phyloP scores from a whole-genome alignment of 2,797 vertebrate genomes.

The Siniperca scherzeri region DNA sequence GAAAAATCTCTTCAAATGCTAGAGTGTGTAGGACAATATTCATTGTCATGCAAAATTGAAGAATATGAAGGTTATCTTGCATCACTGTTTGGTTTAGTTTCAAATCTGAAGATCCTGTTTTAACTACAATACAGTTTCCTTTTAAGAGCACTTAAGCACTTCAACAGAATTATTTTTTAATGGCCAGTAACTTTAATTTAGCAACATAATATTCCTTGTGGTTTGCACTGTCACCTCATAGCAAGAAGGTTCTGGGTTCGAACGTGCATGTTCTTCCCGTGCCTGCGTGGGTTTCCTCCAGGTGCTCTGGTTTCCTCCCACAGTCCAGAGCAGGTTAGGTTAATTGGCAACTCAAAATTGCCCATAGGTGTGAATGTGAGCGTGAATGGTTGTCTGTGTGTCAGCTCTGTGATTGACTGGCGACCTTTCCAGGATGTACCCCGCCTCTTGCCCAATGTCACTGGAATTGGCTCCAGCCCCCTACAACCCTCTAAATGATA shows the following conservation, averaged over 20 bases:
- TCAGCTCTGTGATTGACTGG: no score
- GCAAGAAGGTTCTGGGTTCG: background rate
- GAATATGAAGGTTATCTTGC: background rate
- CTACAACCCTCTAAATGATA: background rate
- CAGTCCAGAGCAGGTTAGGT: background rate
- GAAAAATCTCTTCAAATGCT: slow-evolving; percentile 27
- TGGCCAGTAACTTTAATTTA: no score
- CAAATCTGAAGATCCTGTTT: background rate
- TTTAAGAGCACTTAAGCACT: background rate
- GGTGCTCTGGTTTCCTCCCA: slow-evolving; percentile 1
- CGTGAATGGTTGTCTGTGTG: no score
- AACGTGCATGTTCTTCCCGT: background rate
- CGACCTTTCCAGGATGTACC: no score
- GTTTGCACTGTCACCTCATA: background rate
- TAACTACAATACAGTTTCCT: background rate
- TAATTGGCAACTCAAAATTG: no score
- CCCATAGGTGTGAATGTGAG: no score
- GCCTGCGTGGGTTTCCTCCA: background rate
- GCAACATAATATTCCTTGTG: background rate
- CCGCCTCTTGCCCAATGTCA: no score
- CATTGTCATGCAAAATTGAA: background rate
- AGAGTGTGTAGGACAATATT: slow-evolving; percentile 14
- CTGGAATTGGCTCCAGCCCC: background rate
- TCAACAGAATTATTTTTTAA: no score
- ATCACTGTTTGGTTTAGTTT: slow-evolving; percentile 8